A percentile compares a stretch with the other conserved stretches of the same genome.
phyloP scores from a whole-genome alignment of 2,113 vertebrate species.

The Porphyrio hochstetteri region DNA sequence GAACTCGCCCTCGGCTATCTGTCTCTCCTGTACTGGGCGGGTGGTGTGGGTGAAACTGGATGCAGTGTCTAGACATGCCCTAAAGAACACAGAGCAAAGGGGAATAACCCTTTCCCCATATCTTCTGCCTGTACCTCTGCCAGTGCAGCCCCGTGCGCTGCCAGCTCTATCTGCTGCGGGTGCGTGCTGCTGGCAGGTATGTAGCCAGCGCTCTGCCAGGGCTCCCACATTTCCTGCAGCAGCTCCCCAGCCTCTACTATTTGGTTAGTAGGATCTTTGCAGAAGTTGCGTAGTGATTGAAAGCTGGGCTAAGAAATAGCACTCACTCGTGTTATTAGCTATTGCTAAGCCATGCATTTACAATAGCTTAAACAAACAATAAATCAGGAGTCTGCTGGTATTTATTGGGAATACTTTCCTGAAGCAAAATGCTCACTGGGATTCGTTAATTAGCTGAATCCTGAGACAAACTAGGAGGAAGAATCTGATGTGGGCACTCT shows the following conservation, averaged over 20 bases:
- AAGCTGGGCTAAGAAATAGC: neutral
- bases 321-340: neutral
- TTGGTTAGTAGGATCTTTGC: neutral
- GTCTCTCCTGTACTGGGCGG: accelerated
- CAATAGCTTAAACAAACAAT: neutral
- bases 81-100: neutral
- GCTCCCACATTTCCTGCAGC: neutral
- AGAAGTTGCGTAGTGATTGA: neutral
- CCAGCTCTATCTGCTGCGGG: neutral
- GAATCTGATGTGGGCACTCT: neutral
- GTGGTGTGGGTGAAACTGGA: neutral
- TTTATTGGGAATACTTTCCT: neutral
- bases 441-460: neutral
- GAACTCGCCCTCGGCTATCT: accelerated
- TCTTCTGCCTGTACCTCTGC: neutral
- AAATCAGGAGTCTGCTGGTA: neutral
- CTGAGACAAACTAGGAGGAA: neutral
- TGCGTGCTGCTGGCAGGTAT: accelerated
- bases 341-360: neutral
- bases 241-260: neutral
- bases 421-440: neutral
- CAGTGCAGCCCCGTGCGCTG: neutral
- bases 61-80: neutral
- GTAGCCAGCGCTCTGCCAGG: neutral
- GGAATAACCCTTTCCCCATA: neutral